Evolutionary conservation across 2,888 invertebrate species (phyloP), one percentile per base, ranked within the genome.

Genomic region (Lochmaea capreae): DNA sequence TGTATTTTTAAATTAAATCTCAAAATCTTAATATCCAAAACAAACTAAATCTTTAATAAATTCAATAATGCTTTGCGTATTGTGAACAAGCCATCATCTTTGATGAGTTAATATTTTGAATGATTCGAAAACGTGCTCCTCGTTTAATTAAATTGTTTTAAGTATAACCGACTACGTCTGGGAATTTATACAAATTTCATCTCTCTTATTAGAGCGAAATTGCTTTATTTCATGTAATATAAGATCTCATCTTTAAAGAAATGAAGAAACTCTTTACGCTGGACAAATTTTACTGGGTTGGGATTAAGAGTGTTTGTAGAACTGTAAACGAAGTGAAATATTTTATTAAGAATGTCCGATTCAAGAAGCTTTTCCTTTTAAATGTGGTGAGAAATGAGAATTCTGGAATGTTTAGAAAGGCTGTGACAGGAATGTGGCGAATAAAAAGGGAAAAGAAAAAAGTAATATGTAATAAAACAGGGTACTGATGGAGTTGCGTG

Each of bases 101-200:
- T 52, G 14, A 12, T 14, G n/a, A 52, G 52, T 52, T 52, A 52
- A 52, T 52, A 52, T n/a, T 52, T 14, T 52, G 52, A 52, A n/a
- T 52, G 16, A 52, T 16, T 58, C 12, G 22, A 58, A 58, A 58
- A 26, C 18, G 26, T 18, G 22, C 9, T 18, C 10, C 12, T 18
- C 58, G 3, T 58, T 58, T 58, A 58, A 58, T 22, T 26, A 58
- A 58, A 58, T 58, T 54, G 16, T 54, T 54, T 8, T 18, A 54
- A 54, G 18, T 54, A 1, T 54, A 54, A 54, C 10, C 11, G 10
- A 14, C 11, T 57, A 16, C 58, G 26, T 58, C 26, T 3, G 11
- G 58, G 58, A 58, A 58, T 58, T 58, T 12, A 22, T 26, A 12
- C 6, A 22, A 58, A 11, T 14, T 46, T 16, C 52, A n/a, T n/a